Evolutionary conservation across 2,113 vertebrate genomes (phyloP).

Genomic region (Rhegmatorhina hoffmannsi): DNA sequence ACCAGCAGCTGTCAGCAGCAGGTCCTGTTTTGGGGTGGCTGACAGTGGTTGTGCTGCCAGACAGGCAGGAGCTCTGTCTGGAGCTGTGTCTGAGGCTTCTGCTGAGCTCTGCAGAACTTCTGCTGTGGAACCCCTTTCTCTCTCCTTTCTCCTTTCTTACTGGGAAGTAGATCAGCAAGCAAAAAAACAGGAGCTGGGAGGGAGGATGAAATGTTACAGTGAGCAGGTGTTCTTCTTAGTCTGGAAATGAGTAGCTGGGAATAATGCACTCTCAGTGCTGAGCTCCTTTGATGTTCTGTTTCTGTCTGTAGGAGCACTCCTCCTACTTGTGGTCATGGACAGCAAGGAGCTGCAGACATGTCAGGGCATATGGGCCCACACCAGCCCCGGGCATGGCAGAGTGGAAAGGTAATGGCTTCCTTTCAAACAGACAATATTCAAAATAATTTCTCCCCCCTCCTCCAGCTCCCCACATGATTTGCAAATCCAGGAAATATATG

Average conservation of each 20-base stretch:
- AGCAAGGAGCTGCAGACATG: not conserved
- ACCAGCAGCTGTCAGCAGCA: not conserved
- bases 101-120: accelerated
- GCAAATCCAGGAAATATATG: not conserved
- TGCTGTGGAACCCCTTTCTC: not conserved
- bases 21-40: not conserved
- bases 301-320: not conserved
- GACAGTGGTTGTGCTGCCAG: not conserved
- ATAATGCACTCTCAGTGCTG: not conserved
- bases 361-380: accelerated
- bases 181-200: not conserved
- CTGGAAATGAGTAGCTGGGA: not conserved
- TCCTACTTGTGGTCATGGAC: not conserved
- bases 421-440: not conserved
- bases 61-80: not conserved
- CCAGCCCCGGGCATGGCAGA: not conserved
- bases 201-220: not conserved
- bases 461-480: not conserved
- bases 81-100: not conserved
- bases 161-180: not conserved
- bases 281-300: not conserved
- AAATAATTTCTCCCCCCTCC: not conserved
- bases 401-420: not conserved
- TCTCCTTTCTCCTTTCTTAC: not conserved
- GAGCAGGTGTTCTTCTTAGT: not conserved